These are phyloP conservation scores for Sepiola atlantica DNA, from an alignment of 2,888 invertebrate species.

Conservation along the genomic window DNA sequence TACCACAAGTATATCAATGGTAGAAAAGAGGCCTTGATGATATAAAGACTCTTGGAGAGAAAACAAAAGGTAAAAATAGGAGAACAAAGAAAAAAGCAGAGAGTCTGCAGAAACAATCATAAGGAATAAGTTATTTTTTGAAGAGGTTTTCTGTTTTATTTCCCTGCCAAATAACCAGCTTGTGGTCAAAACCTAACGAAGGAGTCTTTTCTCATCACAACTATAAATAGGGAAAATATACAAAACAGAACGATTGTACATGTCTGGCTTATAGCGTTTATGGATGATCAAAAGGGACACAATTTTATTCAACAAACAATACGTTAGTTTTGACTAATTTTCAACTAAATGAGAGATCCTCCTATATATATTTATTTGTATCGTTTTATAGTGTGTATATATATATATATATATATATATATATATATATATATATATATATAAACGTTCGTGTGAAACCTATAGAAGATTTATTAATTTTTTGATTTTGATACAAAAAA, in stretches of 20 bases:
- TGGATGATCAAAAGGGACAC: background rate
- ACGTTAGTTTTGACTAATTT: background rate
- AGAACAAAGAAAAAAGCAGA: background rate
- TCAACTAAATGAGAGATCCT: too few species aligned
- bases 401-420: too few species aligned
- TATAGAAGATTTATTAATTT: too few species aligned
- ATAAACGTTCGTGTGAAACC: too few species aligned
- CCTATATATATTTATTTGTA: background rate
- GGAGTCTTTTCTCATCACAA: background rate
- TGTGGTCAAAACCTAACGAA: slow-evolving; percentile 1
- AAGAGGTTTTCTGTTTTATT: background rate
- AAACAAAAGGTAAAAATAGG: background rate
- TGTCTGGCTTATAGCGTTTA: slow-evolving; percentile 2
- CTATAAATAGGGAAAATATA: background rate
- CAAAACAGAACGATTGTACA: background rate
- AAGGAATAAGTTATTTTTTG: background rate
- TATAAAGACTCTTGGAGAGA: background rate
- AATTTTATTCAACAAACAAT: background rate
- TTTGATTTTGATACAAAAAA: too few species aligned
- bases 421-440: too few species aligned
- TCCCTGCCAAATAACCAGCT: slow-evolving; percentile 32
- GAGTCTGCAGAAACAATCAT: background rate
- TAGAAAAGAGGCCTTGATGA: background rate
- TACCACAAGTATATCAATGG: background rate
- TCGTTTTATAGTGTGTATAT: too few species aligned